Evolutionary conservation across 2,888 invertebrate species (phyloP), one percentile per base, ranked within the genome.

Genomic region (Macaria liturata): DNA sequence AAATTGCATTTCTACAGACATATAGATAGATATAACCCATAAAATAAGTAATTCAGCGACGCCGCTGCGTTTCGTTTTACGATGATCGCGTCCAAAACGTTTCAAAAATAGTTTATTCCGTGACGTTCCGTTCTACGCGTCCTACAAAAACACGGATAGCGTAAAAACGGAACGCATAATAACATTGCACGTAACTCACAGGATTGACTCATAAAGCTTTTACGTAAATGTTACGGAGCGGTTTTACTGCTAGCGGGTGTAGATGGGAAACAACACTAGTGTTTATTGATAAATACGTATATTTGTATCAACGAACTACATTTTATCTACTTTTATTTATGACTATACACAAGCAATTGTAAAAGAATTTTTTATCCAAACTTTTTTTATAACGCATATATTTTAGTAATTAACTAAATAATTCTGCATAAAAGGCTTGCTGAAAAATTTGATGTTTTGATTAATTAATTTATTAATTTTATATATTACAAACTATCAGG

Each of bases 121-220:
- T 84, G 85, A 82, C 84, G 78, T 73, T 72, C 20, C 20, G 20
- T 20, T 20, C 20, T 20, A 20, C 20, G 20, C 20, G 20, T 20
- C 75, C 75, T 70, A 59, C 54, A 50, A 46, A 60, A 60, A 60
- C 49, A 60, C 72, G 79, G 75, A 80, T 80, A 71, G 78, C 84
- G 79, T 87, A 83, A 84, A 80, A 86, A 86, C 78, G 84, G 76
- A 84, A 85, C 84, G 83, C 83, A 82, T 85, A 81, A 84, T 83
- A 83, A 84, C 84, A 83, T 78, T 76, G 78, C 78, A 76, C 83
- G 81, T 80, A 81, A 80, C 81, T 81, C 83, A 78, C 73, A 76
- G 79, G 81, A 87, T 86, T 84, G 86, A 85, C 81, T 83, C 87
- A 80, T 86, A 86, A 86, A 84, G 79, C 78, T 78, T 81, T 81